Percentiles rank a stretch among this genome's conserved stretches.
Conservation (phyloP, 1,140 invertebrate genomes). For the Tachypleus tridentatus region DNA sequence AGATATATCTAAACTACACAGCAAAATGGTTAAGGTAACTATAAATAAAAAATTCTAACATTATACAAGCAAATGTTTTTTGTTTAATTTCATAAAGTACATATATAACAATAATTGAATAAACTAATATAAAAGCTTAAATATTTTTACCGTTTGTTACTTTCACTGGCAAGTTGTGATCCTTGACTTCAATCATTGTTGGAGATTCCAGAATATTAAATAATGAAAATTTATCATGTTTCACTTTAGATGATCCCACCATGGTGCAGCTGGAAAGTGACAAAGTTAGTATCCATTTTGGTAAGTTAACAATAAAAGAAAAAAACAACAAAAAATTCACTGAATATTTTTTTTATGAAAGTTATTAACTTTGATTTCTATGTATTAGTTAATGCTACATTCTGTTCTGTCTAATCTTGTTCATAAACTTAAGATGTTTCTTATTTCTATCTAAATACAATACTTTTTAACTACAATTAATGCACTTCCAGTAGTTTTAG, state of each 20-base stretch:
- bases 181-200: too few species aligned
- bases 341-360: background rate
- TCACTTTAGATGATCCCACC: conserved; percentile 35
- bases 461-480: too few species aligned
- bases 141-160: too few species aligned
- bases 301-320: background rate
- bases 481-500: too few species aligned
- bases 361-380: background rate
- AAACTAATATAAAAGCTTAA: too few species aligned
- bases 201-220: conserved; percentile 49
- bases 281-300: conserved; percentile 1
- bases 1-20: too few species aligned
- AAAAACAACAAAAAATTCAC: background rate
- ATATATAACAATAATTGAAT: too few species aligned
- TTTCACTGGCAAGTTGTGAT: too few species aligned
- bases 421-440: background rate
- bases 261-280: conserved; percentile 28
- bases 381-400: background rate
- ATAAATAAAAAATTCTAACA: too few species aligned
- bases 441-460: background rate
- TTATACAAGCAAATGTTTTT: too few species aligned
- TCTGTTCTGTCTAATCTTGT: background rate
- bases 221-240: conserved; percentile 53
- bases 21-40: too few species aligned
- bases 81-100: too few species aligned